phyloP scores from a whole-genome alignment of 2,888 invertebrate genomes.

The Agriopis leucophaearia region DNA sequence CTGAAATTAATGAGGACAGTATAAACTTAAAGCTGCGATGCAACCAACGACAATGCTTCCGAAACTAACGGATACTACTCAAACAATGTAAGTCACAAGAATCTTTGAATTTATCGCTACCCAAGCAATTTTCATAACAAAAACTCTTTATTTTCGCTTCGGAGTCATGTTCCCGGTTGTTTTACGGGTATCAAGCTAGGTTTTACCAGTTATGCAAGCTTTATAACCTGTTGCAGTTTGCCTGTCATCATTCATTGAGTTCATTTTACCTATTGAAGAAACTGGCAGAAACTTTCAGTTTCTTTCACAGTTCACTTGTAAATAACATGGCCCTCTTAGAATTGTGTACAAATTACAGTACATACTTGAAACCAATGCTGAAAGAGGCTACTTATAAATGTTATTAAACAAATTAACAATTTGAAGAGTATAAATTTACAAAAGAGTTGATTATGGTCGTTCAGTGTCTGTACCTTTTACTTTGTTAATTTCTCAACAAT shows the following conservation, averaged over 20 bases:
- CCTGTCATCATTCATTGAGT: constrained; percentile 28
- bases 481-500: too few relatives aligned
- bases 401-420: too few relatives aligned
- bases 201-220: constrained; percentile 12
- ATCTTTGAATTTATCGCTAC: constrained; percentile 35
- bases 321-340: not conserved
- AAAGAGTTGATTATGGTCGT: too few relatives aligned
- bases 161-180: constrained; percentile 52
- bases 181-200: not conserved
- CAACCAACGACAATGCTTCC: constrained; percentile 79
- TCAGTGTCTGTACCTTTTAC: too few relatives aligned
- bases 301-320: not conserved
- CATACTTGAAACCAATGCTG: not conserved
- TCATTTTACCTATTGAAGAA: constrained; percentile 11
- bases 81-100: constrained; percentile 79
- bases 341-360: not conserved
- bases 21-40: constrained; percentile 64
- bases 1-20: constrained; percentile 71
- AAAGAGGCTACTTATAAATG: not conserved
- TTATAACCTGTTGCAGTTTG: constrained; percentile 36
- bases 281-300: not conserved
- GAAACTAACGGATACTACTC: constrained; percentile 77
- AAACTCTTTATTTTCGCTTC: constrained; percentile 5
- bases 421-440: too few relatives aligned
- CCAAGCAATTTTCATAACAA: constrained; percentile 29